Base-by-base conservation (phyloP, 2,797 vertebrate species). In the Macrochelys suwanniensis region DNA sequence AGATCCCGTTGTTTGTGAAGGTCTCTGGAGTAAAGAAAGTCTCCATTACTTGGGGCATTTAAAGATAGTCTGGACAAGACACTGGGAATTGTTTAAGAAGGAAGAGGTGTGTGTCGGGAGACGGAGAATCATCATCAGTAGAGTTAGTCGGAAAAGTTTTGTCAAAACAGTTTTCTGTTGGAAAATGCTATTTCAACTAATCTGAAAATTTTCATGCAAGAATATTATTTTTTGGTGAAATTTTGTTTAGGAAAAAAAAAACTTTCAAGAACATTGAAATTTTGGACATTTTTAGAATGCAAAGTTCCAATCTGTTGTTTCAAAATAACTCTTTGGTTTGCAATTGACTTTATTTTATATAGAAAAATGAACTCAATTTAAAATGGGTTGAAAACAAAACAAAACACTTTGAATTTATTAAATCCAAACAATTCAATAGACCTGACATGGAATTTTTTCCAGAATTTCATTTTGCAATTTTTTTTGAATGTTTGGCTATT, bases 1-100 rank as follows among this genome's bases (percentile, higher is more conserved):
- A 47, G 65, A 37, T 71, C 33, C 37, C 19, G 21, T 11, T 11
- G n/a, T 37, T 3, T 21, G 13, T 6, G 31, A 47, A 84, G 47
- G 26, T 37, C 83, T 83, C 65, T 82, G 80, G 82, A 42, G 6
- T 11, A 25, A 53, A 31, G n/a, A 80, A 82, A 45, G 2, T 51
- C 77, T 80, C 68, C 13, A 3, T 23, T 4, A 15, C 26, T 11
- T 0, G 0, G 4, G n/a, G 71, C 21, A 42, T 33, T 82, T 12
- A 54, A 49, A 0, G 0, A 51, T 33, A 84, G 80, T n/a, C 71
- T 17, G 53, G 56, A 51, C 50, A 74, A 16, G 21, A 45, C 45
- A 21, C 13, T 1, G 28, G 65, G 8, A 50, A 33, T 12, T 12
- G 3, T 1, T 56, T 17, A 31, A 74, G 74, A 59, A 85, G 85